Conservation (phyloP, 35 echinoderm and acorn worm genomes). For the Anneissia japonica region DNA sequence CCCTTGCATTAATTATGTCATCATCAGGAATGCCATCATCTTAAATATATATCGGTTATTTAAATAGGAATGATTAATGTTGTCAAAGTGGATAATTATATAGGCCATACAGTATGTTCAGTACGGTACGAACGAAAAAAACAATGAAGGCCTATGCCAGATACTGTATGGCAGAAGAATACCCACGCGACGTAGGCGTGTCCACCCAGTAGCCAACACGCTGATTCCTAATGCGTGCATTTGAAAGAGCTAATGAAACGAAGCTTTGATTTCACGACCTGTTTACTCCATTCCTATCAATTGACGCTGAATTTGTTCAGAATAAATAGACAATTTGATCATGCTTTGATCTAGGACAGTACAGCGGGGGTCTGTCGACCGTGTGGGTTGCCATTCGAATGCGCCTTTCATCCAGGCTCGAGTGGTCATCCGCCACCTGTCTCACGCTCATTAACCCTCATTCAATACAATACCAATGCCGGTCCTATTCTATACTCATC, state of each 20-base stretch:
- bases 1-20: too few relatives aligned
- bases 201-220: neutral
- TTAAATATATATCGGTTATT: too few relatives aligned
- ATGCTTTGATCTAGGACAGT: neutral
- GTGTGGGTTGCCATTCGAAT: neutral
- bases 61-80: too few relatives aligned
- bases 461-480: neutral
- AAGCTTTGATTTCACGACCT: neutral
- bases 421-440: neutral
- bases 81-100: too few relatives aligned
- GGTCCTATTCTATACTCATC: neutral
- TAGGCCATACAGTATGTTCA: too few relatives aligned
- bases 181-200: neutral
- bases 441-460: neutral
- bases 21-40: too few relatives aligned
- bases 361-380: neutral
- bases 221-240: neutral
- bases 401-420: neutral
- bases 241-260: neutral
- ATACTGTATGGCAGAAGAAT: neutral
- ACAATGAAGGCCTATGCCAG: too few relatives aligned
- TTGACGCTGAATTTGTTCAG: neutral
- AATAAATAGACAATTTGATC: neutral
- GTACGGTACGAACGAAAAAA: too few relatives aligned
- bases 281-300: neutral